These are phyloP conservation scores for Cheirogaleus medius DNA, from an alignment of 2,113 vertebrate species.

Conservation along the genomic window DNA sequence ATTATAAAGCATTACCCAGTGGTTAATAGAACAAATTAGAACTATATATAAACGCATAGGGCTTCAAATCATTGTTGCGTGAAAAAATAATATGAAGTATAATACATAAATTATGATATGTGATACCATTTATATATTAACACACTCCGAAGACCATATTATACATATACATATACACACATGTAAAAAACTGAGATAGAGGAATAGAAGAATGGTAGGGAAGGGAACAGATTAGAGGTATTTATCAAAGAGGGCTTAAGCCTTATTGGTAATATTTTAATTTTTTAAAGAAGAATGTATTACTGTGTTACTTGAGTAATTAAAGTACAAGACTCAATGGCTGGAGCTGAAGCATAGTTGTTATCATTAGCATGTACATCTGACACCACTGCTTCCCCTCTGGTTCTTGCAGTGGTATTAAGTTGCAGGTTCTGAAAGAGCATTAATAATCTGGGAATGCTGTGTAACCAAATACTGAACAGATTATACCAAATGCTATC, in stretches of 20 bases:
- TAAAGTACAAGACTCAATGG: not conserved
- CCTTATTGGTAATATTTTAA: not conserved
- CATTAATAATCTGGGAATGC: not conserved
- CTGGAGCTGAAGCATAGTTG: not conserved
- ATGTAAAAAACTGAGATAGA: not conserved
- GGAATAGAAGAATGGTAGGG: not conserved
- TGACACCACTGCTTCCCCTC: not conserved
- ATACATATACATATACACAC: not conserved
- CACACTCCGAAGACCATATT: not conserved
- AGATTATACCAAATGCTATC: not conserved
- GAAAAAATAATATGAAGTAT: not conserved
- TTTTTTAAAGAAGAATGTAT: not conserved
- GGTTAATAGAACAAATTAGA: not conserved
- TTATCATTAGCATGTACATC: not conserved
- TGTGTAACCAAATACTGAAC: not conserved
- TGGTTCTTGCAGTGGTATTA: not conserved
- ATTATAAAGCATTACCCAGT: not conserved
- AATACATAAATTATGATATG: not conserved
- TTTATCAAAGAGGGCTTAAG: not conserved
- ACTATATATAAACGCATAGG: not conserved
- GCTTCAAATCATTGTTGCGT: not conserved
- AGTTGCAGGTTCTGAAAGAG: not conserved
- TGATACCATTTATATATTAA: not conserved
- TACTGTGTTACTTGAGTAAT: not conserved
- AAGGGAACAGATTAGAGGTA: not conserved